These are phyloP conservation scores for Luperina nickerlii DNA, from an alignment of 2,888 invertebrate genomes.

Conservation along the genomic window DNA sequence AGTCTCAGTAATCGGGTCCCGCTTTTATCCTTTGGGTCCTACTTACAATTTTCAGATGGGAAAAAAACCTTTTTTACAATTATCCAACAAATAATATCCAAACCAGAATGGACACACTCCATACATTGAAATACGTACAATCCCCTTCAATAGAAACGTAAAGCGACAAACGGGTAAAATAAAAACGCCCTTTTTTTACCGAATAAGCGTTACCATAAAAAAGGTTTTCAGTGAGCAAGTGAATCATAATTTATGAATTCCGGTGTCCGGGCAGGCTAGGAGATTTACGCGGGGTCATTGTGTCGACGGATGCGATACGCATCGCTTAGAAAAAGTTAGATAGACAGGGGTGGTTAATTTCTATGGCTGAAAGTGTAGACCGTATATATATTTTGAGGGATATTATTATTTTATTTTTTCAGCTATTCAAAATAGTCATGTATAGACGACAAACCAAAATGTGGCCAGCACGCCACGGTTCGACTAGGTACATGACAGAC, in stretches of 20 bases:
- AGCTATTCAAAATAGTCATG: background rate
- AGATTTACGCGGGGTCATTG: conserved; percentile 90
- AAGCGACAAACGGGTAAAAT: conserved; percentile 85
- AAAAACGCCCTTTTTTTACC: conserved; percentile 87
- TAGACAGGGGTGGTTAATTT: conserved; percentile 52
- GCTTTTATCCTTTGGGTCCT: background rate
- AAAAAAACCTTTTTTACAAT: conserved; percentile 29
- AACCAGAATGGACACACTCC: conserved; percentile 49
- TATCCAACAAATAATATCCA: conserved; percentile 39
- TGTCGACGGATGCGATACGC: conserved; percentile 83
- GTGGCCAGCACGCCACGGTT: too few species aligned
- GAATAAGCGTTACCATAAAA: conserved; percentile 89
- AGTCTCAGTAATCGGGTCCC: too few species aligned
- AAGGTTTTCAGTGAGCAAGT: conserved; percentile 90
- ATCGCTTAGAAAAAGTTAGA: conserved; percentile 68
- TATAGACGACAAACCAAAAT: too few species aligned
- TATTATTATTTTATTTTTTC: background rate
- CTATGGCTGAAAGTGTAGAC: conserved; percentile 42
- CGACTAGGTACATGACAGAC: too few species aligned
- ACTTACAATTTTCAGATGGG: conserved; percentile 3
- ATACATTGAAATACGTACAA: conserved; percentile 60
- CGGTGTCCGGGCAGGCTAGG: conserved; percentile 82
- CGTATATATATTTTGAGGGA: background rate
- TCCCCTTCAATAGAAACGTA: conserved; percentile 73
- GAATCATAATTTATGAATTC: conserved; percentile 91